Base-by-base conservation (phyloP, 2,797 vertebrate genomes). In the Darevskia nairensis region DNA sequence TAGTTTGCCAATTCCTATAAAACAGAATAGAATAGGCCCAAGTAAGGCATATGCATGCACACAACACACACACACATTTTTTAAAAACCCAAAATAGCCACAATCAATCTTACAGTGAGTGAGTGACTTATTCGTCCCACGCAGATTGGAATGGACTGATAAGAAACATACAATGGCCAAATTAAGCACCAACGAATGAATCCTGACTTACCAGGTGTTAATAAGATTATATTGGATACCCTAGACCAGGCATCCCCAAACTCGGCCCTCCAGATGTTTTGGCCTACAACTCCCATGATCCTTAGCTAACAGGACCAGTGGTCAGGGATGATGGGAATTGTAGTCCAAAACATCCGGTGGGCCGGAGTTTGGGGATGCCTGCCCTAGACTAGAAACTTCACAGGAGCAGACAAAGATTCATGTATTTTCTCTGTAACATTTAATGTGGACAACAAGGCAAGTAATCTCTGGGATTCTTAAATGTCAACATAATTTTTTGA, bases 1-100 rank as follows among this genome's bases (percentile, higher is more conserved):
- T 95, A 0, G 97, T 97, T 96, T 98, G 98, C 98, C 99, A 99
- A 77, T 94, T 98, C 96, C 98, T 99, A 91, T 10, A 82, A 92
- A 64, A 44, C 32, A 89, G 0, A 91, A 1, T 19, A 82, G 11
- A 91, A 1, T 23, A 82, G 11, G 19, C 41, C 11, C 59, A 17
- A 61, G 4, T 72, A 71, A 71, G 76, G 23, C 50, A 50, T 50
- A 50, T 50, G 50, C 50, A 50, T 50, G 46, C 46, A 50, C 10
- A 50, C 46, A 11, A 11, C 46, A 11, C 46, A 50, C 46, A 50
- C 46, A 50, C 10, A 50, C 3, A 50, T 3, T 50, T 13, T 3
- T 50, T 13, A 13, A 13, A 81, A 75, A 6, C 39, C 29, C 2
- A 15, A 89, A 92, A 90, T 23, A 32, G 10, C 19, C 6, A 71